A percentile compares a stretch with the other conserved stretches of the same genome.
Evolutionary conservation across 2,113 vertebrate genomes (phyloP).

Genomic region (Chrysemys picta): DNA sequence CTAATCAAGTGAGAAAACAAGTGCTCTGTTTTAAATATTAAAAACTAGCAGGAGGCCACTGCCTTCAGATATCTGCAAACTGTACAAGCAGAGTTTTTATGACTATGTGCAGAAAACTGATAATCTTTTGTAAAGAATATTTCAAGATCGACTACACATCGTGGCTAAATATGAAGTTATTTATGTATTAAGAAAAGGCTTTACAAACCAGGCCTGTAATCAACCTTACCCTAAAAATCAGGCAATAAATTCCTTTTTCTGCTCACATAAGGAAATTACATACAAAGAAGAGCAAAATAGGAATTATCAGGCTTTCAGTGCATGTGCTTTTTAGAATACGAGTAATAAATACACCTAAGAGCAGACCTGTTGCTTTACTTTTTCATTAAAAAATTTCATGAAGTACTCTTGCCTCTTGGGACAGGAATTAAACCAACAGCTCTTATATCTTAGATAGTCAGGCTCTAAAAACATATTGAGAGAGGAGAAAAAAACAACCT

Average conservation of each 20-base stretch:
- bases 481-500: background rate
- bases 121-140: conserved; percentile 30
- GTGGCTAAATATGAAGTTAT: conserved; percentile 36
- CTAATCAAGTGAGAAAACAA: conserved; percentile 51
- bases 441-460: background rate
- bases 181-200: conserved; percentile 10
- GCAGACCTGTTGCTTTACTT: conserved; percentile 32
- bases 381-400: background rate
- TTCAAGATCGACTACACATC: conserved; percentile 52
- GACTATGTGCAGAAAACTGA: conserved; percentile 45
- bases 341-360: conserved; percentile 4
- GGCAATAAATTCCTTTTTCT: conserved; percentile 56
- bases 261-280: conserved; percentile 25
- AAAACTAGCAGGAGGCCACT: conserved; percentile 18
- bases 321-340: conserved; percentile 52
- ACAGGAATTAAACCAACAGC: background rate
- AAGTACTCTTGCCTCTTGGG: conserved; percentile 3
- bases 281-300: conserved; percentile 35
- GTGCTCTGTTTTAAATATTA: conserved; percentile 50
- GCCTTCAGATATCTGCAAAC: conserved; percentile 51
- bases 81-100: conserved; percentile 53
- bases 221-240: conserved; percentile 54
- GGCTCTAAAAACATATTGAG: background rate
- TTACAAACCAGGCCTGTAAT: background rate
- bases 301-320: background rate